phyloP scores from a whole-genome alignment of 2,888 invertebrate genomes.

The Hyppa rectilinea region DNA sequence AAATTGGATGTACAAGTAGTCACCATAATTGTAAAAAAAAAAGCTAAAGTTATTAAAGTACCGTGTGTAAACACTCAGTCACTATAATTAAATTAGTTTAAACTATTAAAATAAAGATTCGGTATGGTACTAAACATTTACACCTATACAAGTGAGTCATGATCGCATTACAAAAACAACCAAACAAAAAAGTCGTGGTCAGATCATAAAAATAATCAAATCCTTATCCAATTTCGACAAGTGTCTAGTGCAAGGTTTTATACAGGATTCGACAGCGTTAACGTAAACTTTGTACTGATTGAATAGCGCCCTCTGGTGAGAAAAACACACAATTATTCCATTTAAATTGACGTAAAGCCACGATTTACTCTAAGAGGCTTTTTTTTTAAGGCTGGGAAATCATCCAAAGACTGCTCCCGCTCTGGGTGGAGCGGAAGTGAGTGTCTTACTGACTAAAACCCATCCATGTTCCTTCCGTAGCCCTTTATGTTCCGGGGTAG shows the following conservation, averaged over 20 bases:
- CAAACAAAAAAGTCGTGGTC: not conserved
- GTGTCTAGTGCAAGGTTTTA: not conserved
- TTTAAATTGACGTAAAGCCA: not conserved
- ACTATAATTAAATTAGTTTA: slow-evolving; percentile 35
- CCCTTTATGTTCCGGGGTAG: too few species aligned
- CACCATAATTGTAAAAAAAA: slow-evolving; percentile 25
- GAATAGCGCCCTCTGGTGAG: not conserved
- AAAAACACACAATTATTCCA: not conserved
- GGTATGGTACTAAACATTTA: slow-evolving; percentile 35
- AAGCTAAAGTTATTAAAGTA: slow-evolving; percentile 24
- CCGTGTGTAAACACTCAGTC: slow-evolving; percentile 49
- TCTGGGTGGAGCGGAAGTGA: too few species aligned
- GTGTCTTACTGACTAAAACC: too few species aligned
- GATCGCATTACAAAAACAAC: slow-evolving; percentile 32
- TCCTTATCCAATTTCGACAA: slow-evolving; percentile 55
- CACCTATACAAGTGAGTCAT: slow-evolving; percentile 39
- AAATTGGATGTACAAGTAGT: slow-evolving; percentile 53
- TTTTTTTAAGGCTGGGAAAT: too few species aligned
- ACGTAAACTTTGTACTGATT: not conserved
- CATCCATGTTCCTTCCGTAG: too few species aligned
- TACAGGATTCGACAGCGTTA: not conserved
- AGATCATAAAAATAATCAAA: slow-evolving; percentile 31
- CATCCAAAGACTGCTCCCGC: too few species aligned
- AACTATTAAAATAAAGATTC: slow-evolving; percentile 31
- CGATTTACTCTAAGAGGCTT: too few species aligned